These are phyloP conservation scores for Catharus bicknelli DNA, from an alignment of 2,113 vertebrate genomes.

Conservation along the genomic window DNA sequence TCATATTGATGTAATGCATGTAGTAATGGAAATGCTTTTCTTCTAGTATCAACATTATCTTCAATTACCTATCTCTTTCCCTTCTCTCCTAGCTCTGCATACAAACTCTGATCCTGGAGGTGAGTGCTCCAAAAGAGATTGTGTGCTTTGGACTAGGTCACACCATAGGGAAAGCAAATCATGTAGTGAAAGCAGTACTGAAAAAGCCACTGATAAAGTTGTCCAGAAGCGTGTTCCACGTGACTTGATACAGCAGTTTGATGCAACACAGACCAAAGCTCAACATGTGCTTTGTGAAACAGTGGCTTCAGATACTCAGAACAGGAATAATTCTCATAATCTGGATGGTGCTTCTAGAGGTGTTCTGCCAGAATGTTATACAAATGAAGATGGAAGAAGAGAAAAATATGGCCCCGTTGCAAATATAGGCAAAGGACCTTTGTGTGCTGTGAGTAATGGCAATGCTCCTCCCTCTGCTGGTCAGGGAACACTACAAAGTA, in stretches of 20 bases:
- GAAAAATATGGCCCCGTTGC: not conserved
- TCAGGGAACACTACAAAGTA: not conserved
- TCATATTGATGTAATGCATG: not conserved
- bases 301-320: not conserved
- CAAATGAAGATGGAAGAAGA: not conserved
- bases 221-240: conserved; percentile 25
- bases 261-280: not conserved
- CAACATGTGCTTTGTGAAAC: not conserved
- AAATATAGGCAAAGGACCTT: not conserved
- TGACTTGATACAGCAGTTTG: conserved; percentile 55
- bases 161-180: conserved; percentile 8
- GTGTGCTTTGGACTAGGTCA: not conserved
- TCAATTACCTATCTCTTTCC: not conserved
- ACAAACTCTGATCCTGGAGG: conserved; percentile 44
- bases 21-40: not conserved
- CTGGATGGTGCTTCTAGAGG: not conserved
- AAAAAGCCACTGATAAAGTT: not conserved
- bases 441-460: not conserved
- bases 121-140: conserved; percentile 26
- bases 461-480: not conserved
- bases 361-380: not conserved
- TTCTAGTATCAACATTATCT: not conserved
- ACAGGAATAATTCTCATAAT: not conserved
- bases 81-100: not conserved
- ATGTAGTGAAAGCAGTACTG: not conserved